phyloP scores from a whole-genome alignment of 2,797 vertebrate genomes.

The Bradypus variegatus region DNA sequence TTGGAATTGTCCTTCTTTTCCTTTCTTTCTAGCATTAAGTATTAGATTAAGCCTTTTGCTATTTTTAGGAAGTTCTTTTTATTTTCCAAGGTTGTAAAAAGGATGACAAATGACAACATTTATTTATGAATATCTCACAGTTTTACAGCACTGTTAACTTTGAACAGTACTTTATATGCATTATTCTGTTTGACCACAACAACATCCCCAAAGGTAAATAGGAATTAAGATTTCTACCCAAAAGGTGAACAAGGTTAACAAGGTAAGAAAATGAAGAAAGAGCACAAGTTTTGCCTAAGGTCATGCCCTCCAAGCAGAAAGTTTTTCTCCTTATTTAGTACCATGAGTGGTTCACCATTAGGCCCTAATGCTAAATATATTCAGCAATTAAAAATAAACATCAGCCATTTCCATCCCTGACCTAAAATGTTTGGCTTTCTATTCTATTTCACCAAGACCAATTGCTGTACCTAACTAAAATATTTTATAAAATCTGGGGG shows the following conservation, averaged over 20 bases:
- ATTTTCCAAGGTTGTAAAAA: conserved; percentile 11
- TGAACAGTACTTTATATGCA: neutral
- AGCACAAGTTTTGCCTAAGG: neutral
- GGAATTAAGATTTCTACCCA: neutral
- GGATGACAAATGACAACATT: neutral
- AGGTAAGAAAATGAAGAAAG: neutral
- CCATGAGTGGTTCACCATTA: neutral
- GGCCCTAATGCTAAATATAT: neutral
- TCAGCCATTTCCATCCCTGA: neutral
- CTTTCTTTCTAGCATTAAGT: neutral
- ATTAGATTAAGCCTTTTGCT: neutral
- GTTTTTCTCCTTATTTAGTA: neutral
- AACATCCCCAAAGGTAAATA: neutral
- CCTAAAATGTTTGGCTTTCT: neutral
- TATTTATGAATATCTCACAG: neutral
- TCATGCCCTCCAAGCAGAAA: neutral
- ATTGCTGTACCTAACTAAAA: neutral
- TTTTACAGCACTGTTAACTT: neutral
- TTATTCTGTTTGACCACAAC: neutral
- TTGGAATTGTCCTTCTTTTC: neutral
- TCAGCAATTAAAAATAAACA: neutral
- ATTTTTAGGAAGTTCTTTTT: conserved; percentile 19
- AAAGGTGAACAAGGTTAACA: neutral
- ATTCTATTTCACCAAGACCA: neutral
- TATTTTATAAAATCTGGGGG: conserved; percentile 32